Percentiles rank a stretch among this genome's conserved stretches.
phyloP scores from a whole-genome alignment of 1,140 invertebrate genomes.

The Oncopodura yosiiana region DNA sequence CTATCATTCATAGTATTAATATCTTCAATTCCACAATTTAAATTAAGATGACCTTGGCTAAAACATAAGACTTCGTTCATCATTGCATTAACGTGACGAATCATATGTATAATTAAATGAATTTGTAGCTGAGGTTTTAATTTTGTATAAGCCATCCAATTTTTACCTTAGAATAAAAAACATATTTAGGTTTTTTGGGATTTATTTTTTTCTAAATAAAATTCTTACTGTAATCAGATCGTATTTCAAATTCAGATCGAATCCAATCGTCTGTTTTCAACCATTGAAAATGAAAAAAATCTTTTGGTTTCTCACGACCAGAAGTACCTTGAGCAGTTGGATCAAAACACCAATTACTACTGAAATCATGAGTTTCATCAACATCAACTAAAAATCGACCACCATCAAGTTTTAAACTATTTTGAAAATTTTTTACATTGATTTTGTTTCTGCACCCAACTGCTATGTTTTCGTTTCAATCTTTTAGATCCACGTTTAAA shows the following conservation, averaged over 20 bases:
- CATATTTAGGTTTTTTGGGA: neutral
- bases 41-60: conserved; percentile 1
- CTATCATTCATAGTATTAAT: neutral
- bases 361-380: neutral
- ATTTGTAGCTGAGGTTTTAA: no score
- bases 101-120: neutral
- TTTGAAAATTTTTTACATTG: no score
- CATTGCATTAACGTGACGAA: neutral
- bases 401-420: no score
- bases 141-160: no score
- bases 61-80: neutral
- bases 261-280: conserved; percentile 24
- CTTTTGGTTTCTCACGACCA: neutral
- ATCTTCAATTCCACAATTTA: neutral
- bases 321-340: neutral
- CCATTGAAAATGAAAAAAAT: conserved; percentile 22
- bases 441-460: neutral
- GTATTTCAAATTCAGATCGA: conserved; percentile 9
- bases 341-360: neutral
- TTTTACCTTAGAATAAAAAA: neutral
- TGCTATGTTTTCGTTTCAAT: neutral
- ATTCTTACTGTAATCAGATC: conserved; percentile 9
- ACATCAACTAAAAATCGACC: neutral
- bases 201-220: no score
- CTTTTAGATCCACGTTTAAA: no score